phyloP scores from a whole-genome alignment of 2,113 vertebrate genomes.

The Megatriorchis doriae region DNA sequence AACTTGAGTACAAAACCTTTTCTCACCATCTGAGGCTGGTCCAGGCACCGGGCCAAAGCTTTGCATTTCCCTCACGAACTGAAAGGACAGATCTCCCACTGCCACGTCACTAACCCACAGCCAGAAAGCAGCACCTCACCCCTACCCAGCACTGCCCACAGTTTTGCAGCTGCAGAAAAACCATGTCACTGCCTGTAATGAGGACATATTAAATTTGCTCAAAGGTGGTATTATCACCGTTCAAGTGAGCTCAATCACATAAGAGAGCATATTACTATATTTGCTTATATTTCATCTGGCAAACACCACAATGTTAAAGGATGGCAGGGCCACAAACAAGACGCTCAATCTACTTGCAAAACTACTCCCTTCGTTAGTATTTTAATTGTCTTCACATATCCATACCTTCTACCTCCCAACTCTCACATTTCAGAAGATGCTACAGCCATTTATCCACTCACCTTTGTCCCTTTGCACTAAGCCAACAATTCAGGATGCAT shows the following conservation, averaged over 20 bases:
- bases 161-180: background rate
- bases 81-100: slow-evolving; percentile 47
- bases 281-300: background rate
- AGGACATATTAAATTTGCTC: background rate
- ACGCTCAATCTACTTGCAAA: background rate
- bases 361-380: background rate
- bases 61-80: slow-evolving; percentile 58
- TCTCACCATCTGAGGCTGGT: slow-evolving; percentile 57
- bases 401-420: background rate
- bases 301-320: background rate
- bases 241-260: background rate
- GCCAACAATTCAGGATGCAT: background rate
- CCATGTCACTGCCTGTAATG: background rate
- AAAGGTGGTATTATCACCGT: background rate
- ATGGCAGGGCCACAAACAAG: background rate
- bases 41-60: slow-evolving; percentile 69
- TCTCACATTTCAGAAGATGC: background rate
- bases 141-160: background rate
- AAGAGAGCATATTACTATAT: background rate
- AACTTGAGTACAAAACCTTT: slow-evolving; percentile 28
- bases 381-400: background rate
- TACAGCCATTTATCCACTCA: background rate
- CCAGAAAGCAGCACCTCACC: slow-evolving; percentile 20
- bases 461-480: background rate
- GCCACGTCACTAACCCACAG: slow-evolving; percentile 61